phyloP scores from a whole-genome alignment of 2,888 invertebrate species.

The Orthonychiurus folsomi region DNA sequence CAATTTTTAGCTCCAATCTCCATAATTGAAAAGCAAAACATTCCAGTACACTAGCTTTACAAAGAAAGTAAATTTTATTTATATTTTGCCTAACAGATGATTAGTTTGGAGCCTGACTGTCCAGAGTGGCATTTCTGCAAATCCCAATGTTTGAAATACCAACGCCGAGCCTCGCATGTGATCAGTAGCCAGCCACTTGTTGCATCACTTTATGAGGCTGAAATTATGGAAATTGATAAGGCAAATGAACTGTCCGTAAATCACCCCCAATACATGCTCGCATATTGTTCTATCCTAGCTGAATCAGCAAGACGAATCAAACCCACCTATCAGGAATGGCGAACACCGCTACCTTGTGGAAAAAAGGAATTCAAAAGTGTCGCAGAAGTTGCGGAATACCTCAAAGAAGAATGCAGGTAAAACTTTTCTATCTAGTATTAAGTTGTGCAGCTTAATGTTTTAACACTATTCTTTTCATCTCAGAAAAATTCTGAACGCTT shows the following conservation, averaged over 20 bases:
- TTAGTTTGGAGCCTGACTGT: slow-evolving; percentile 18
- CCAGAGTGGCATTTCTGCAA: slow-evolving; percentile 19
- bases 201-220: slow-evolving; percentile 8
- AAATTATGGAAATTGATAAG: slow-evolving; percentile 13
- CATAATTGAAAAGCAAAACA: no score
- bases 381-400: slow-evolving; percentile 10
- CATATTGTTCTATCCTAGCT: slow-evolving; percentile 14
- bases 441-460: not conserved
- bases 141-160: slow-evolving; percentile 8
- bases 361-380: slow-evolving; percentile 11
- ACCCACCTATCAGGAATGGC: slow-evolving; percentile 8
- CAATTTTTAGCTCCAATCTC: not conserved
- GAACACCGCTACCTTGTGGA: slow-evolving; percentile 4
- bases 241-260: slow-evolving; percentile 17
- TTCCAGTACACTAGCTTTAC: not conserved
- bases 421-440: not conserved
- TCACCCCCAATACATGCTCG: slow-evolving; percentile 19
- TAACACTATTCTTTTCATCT: not conserved
- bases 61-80: slow-evolving; percentile 4
- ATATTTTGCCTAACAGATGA: no score
- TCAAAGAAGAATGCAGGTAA: slow-evolving; percentile 14
- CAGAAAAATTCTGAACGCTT: slow-evolving; percentile 15
- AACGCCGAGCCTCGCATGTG: slow-evolving; percentile 3
- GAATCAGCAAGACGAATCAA: slow-evolving; percentile 10
- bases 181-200: not conserved